Evolutionary conservation across 2,797 vertebrate genomes (phyloP), one percentile per base, ranked within the genome.

Genomic region (Gadopsis marmoratus): DNA sequence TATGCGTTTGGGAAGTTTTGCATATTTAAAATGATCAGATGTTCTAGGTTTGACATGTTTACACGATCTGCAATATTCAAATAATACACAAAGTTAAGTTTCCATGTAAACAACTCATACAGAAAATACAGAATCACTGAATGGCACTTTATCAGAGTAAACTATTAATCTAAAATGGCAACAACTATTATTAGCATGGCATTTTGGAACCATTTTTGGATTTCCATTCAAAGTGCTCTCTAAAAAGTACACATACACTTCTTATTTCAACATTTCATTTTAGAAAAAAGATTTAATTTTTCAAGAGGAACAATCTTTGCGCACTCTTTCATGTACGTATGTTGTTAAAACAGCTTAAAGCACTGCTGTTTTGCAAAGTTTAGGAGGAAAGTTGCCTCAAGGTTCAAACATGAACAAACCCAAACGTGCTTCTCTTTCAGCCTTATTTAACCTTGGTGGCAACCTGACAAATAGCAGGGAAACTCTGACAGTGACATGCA

Each of bases 401-500:
- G 35, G 50, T 60, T 43, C 23, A 21, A 77, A 29, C 23, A 29
- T n/a, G 4, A 51, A 58, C 17, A 2, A 31, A 7, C 43, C 14
- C 50, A 63, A 41, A 69, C 70, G 23, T 12, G 50, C n/a, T 9
- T 64, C 35, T 59, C 13, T 47, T n/a, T 39, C 19, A 54, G 31
- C 33, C 2, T 48, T 21, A n/a, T 35, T 53, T 26, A 60, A 62
- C 76, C 48, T 71, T 39, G 41, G 66, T 29, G 12, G 56, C 51
- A 19, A 64, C 47, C 12, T 29, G 21, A 68, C 0, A 68, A 63
- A 59, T 9, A 37, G 50, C 33, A 60, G 23, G 62, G 41, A 76
- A 55, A 54, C 55, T 62, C 13, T 58, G 64, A 58, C 39, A 41
- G 58, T 26, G 50, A 48, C 21, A 59, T 39, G 45, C 61, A n/a